Conservation (phyloP, 2,797 vertebrate genomes). For the Antrozous pallidus region DNA sequence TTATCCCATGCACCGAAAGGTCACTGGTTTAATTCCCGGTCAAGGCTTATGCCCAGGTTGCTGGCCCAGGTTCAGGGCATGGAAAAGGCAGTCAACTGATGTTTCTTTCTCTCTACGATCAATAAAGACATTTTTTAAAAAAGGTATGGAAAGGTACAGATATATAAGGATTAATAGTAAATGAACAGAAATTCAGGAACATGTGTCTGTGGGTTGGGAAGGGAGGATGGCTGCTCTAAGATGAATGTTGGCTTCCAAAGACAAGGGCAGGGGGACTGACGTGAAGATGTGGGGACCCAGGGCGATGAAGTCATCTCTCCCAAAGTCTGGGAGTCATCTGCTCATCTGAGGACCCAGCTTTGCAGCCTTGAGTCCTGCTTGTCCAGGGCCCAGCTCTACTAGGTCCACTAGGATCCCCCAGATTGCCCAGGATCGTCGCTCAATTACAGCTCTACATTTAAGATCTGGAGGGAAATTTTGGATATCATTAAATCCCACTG, state of each 20-base stretch:
- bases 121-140: too few species aligned
- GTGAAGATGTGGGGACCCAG: not conserved
- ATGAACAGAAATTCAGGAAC: not conserved
- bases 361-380: not conserved
- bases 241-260: not conserved
- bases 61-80: not conserved
- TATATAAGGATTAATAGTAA: not conserved
- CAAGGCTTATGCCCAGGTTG: not conserved
- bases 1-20: not conserved
- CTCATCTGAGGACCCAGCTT: not conserved
- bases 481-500: not conserved
- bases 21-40: not conserved
- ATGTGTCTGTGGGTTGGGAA: not conserved
- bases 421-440: not conserved
- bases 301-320: not conserved
- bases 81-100: not conserved
- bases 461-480: not conserved
- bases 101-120: not conserved
- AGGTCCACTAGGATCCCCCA: not conserved
- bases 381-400: not conserved
- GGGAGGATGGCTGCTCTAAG: not conserved
- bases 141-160: not conserved
- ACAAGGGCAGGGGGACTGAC: not conserved
- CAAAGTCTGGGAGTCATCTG: not conserved
- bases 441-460: not conserved